Evolutionary conservation across 2,888 invertebrate genomes (phyloP).

Genomic region (Ommatoiulus sabulosus): DNA sequence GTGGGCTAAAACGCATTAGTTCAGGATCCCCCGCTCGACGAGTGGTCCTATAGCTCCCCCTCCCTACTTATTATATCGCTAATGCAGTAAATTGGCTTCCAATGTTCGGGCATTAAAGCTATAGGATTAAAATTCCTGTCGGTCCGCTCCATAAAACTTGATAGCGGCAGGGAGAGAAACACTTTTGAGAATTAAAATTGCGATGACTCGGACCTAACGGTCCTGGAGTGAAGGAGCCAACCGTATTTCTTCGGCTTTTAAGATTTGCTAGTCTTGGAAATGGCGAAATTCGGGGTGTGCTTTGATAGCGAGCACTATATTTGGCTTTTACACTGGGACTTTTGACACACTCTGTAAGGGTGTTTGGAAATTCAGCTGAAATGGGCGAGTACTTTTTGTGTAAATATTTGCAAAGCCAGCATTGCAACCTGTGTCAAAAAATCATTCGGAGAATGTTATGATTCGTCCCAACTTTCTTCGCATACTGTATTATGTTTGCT

Average conservation of each 20-base stretch:
- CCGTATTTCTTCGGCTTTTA: not conserved
- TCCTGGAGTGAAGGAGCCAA: not conserved
- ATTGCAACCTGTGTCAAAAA: no score
- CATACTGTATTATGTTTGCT: no score
- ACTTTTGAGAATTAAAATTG: constrained; percentile 41
- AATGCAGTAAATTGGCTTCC: constrained; percentile 51
- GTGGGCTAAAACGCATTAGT: constrained; percentile 39
- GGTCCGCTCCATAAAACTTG: constrained; percentile 22
- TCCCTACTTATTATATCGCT: constrained; percentile 49
- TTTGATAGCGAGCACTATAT: no score
- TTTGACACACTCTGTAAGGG: no score
- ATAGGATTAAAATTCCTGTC: constrained; percentile 52
- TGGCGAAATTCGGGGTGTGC: not conserved
- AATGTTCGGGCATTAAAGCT: constrained; percentile 42
- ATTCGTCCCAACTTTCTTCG: no score
- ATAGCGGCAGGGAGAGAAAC: not conserved
- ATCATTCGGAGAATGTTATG: no score
- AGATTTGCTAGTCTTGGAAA: not conserved
- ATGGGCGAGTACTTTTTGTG: no score
- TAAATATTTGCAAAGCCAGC: no score
- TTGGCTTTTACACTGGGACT: no score
- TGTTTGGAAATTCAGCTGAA: not conserved
- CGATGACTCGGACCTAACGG: constrained; percentile 16
- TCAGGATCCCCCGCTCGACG: not conserved
- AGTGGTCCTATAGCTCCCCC: not conserved